Percentiles rank a stretch among this genome's conserved stretches.
Conservation (phyloP, 2,797 vertebrate genomes). For the Phoxinus dragarum region DNA sequence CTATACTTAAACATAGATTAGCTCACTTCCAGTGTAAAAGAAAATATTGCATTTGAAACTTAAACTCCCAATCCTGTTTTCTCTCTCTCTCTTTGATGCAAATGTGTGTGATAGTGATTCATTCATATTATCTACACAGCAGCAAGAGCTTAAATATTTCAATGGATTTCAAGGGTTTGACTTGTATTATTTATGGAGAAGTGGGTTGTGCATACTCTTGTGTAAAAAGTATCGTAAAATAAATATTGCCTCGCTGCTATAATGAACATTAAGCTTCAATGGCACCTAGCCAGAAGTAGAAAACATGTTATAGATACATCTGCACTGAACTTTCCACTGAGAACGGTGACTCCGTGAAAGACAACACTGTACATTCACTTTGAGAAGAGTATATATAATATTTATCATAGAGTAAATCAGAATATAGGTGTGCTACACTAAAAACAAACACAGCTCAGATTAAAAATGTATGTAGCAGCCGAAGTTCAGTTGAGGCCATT, state of each 20-base stretch:
- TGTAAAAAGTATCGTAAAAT: slow-evolving; percentile 64
- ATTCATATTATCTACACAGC: slow-evolving; percentile 59
- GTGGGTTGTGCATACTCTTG: slow-evolving; percentile 53
- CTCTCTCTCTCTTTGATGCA: slow-evolving; percentile 31
- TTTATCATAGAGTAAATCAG: slow-evolving; percentile 26
- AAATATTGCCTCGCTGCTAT: slow-evolving; percentile 61
- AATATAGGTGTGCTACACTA: neutral
- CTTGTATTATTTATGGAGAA: slow-evolving; percentile 73
- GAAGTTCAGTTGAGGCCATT: slow-evolving; percentile 23
- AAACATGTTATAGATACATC: slow-evolving; percentile 62
- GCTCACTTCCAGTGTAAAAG: neutral
- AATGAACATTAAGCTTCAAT: slow-evolving; percentile 65
- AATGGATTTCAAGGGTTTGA: slow-evolving; percentile 67
- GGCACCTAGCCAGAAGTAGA: slow-evolving; percentile 58
- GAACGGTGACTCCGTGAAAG: neutral
- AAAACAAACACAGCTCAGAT: slow-evolving; percentile 23
- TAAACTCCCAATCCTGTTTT: neutral
- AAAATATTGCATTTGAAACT: neutral
- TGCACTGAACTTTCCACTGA: neutral
- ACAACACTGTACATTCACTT: slow-evolving; percentile 1
- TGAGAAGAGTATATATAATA: slow-evolving; percentile 14
- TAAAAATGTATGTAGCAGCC: neutral
- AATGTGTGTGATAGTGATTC: slow-evolving; percentile 59
- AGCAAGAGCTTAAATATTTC: slow-evolving; percentile 70
- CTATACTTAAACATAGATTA: neutral